Conservation (phyloP, 2,888 invertebrate species). For the Ochropleura plecta region DNA sequence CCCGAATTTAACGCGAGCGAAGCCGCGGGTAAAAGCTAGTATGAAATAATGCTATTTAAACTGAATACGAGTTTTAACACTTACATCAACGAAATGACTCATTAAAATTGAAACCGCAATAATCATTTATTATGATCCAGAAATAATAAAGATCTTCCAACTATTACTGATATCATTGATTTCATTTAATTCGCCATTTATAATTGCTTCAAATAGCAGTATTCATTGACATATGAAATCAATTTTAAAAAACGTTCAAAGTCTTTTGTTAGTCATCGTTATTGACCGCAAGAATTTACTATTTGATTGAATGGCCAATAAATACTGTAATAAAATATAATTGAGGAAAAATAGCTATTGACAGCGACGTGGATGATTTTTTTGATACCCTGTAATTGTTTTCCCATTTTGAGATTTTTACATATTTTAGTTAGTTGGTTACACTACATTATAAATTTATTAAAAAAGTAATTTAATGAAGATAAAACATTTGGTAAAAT, state of each 20-base stretch:
- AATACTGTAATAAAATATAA: neutral
- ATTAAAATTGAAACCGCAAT: neutral
- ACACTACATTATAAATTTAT: no score
- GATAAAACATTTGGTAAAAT: no score
- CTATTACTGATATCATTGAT: conserved; percentile 3
- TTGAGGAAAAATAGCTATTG: neutral
- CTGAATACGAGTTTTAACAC: neutral
- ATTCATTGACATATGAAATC: neutral
- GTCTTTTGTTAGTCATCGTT: conserved; percentile 10
- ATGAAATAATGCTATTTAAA: neutral
- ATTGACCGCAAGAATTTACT: neutral
- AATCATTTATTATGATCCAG: neutral
- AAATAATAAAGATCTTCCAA: neutral
- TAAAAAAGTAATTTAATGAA: no score
- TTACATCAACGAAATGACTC: conserved; percentile 4
- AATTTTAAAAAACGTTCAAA: conserved; percentile 5
- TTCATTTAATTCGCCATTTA: conserved; percentile 12
- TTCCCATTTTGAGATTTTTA: no score
- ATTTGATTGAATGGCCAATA: neutral
- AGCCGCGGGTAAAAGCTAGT: neutral
- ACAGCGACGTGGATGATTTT: no score
- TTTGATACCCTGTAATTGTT: no score
- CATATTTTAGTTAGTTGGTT: no score
- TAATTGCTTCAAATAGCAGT: conserved; percentile 5
- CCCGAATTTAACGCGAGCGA: no score